Base-by-base conservation (phyloP, 2,113 vertebrate genomes). In the Vimba vimba region DNA sequence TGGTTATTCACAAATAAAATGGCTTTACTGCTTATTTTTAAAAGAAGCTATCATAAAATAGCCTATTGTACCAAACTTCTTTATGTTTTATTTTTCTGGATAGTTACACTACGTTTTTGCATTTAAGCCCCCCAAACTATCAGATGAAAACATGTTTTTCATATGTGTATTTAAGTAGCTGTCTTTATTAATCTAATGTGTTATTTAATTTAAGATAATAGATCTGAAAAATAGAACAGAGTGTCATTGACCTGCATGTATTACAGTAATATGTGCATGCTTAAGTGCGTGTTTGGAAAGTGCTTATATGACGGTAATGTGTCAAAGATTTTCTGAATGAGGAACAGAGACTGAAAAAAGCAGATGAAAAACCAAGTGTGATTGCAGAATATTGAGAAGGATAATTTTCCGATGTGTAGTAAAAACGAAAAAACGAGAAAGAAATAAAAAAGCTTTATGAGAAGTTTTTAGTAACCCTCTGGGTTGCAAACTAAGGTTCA, bases 211-310 rank as follows among this genome's bases (percentile, higher is more conserved):
- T n/a, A 25, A 60, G 9, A 4, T 60, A 60, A 25, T 13, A 64
- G n/a, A 4, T 64, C n/a, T 27, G 17, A 2, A n/a, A 69, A 69
- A 33, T 36, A 33, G 13, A 68, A 36, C 21, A 36, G 69, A 15
- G 47, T 77, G 19, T 30, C 15, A 52, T 0, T 33, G 13, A 30
- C 2, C 91, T 88, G 52, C 86, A 92, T 88, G 87, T 87, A 87
- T 93, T 93, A 11, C 1, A 71, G 33, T 11, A 23, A 23, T 39
- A 11, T 21, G 0, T 2, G 19, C 23, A 4, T 71, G 33, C 68
- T 47, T 74, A 43, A 25, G 23, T 93, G 11, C 36, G n/a, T 17
- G 6, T 80, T 64, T 11, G 23, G 23, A 80, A 80, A 80, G 39
- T 27, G 12, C 25, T 52, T 76, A 1, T 50, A 30, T 30, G 2